Base-by-base conservation (phyloP, 2,797 vertebrate species). In the Urocyon cinereoargenteus region DNA sequence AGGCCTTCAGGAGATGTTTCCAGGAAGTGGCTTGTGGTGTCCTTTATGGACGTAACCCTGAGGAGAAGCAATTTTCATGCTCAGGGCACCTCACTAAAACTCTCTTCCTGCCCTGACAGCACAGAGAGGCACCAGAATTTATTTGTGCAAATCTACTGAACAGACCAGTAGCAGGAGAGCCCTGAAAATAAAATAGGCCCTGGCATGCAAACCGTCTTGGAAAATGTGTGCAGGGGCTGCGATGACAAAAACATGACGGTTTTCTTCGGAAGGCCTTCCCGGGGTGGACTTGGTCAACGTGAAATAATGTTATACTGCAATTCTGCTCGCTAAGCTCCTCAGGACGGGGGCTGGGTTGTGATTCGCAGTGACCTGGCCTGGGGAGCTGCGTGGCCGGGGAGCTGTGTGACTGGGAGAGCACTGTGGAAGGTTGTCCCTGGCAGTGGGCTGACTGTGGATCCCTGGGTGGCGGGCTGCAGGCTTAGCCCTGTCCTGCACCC, bases 291-390 rank as follows among this genome's bases (percentile, higher is more conserved):
- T 61, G 31, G 5, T 31, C 40, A 11, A 13, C 2, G 10, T 0
- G 15, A 10, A 82, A 15, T 0, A 24, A 18, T 1, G 31, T 6
- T 10, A 2, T 0, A 10, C 31, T 12, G 13, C 26, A 1, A 0
- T 36, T 55, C n/a, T 19, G 28, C 40, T 13, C 59, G 3, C 16
- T 9, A 12, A 6, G 12, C 9, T 49, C 49, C 88, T 31, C 1
- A 6, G 66, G 83, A 31, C 34, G 77, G 28, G 86, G 59, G 5
- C 86, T 16, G 15, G 11, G 21, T 18, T 34, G 22, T 13, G 75
- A 49, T 61, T 81, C 16, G 15, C 16, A 14, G 49, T 1, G 53
- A 22, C 36, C 19, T 28, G 0, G 28, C 31, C 22, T 4, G 8
- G 22, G 40, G 3, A 5, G 72, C 62, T n/a, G 3, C 34, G 68